A percentile compares a stretch with the other conserved stretches of the same genome.
phyloP scores from a whole-genome alignment of 2,797 vertebrate species.

The Lithobates pipiens region DNA sequence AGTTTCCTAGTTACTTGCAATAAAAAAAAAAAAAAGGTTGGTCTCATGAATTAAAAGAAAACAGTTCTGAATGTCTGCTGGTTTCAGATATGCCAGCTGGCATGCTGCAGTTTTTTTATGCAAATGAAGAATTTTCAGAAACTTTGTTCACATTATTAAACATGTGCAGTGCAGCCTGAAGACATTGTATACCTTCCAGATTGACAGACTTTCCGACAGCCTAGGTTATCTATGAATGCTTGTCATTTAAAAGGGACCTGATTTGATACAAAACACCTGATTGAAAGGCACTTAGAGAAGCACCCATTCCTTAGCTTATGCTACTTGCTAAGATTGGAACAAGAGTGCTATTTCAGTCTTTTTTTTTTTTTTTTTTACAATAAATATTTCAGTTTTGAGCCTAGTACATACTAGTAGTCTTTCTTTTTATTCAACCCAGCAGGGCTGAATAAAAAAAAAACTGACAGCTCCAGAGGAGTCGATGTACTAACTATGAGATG shows the following conservation, averaged over 20 bases:
- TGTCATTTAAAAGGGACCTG: background rate
- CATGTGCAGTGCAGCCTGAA: background rate
- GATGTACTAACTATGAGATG: too few relatives aligned
- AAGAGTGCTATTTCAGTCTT: too few relatives aligned
- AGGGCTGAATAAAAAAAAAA: too few relatives aligned
- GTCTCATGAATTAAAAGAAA: conserved; percentile 45
- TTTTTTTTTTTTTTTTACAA: too few relatives aligned
- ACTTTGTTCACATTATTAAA: conserved; percentile 19
- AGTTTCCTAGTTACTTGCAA: conserved; percentile 44
- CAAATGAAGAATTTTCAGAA: conserved; percentile 4
- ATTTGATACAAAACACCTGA: too few relatives aligned
- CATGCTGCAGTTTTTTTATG: conserved; percentile 2
- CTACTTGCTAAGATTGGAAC: too few relatives aligned
- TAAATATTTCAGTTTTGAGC: too few relatives aligned
- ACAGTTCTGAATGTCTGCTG: conserved; percentile 17
- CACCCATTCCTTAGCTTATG: too few relatives aligned
- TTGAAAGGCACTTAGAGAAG: too few relatives aligned
- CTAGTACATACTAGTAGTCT: too few relatives aligned
- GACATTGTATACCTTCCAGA: background rate
- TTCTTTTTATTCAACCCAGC: too few relatives aligned
- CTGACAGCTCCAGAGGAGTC: too few relatives aligned
- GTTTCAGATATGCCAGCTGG: conserved; percentile 36
- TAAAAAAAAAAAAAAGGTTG: conserved; percentile 29
- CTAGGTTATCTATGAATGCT: background rate
- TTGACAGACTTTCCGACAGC: background rate